phyloP scores from a whole-genome alignment of 2,888 invertebrate species.

The Tipula vernalis region DNA sequence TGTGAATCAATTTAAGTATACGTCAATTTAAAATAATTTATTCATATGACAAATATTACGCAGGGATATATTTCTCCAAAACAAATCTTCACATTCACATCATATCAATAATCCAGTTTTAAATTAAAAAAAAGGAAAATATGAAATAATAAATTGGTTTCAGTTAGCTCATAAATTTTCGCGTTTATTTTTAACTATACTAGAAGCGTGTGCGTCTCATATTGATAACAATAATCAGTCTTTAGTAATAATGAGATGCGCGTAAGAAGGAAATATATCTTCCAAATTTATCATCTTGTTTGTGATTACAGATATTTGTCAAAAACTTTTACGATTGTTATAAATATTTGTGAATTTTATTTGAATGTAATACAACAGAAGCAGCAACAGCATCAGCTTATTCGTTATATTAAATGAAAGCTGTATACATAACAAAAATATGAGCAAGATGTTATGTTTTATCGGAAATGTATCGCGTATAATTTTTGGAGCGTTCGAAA shows the following conservation, averaged over 20 bases:
- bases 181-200: neutral
- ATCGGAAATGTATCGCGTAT: neutral
- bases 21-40: neutral
- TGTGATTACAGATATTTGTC: neutral
- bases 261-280: neutral
- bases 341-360: neutral
- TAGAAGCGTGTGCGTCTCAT: neutral
- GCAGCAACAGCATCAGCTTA: neutral
- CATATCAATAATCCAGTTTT: neutral
- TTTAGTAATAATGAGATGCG: neutral
- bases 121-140: neutral
- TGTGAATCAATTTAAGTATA: neutral
- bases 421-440: neutral
- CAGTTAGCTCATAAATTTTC: neutral
- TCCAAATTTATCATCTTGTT: neutral
- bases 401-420: neutral
- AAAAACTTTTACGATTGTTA: neutral
- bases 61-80: neutral
- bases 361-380: neutral
- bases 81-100: neutral
- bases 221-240: neutral
- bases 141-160: neutral
- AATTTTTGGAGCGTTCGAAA: neutral
- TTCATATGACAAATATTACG: neutral
- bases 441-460: neutral